phyloP scores from a whole-genome alignment of 2,888 invertebrate species.

The Caenorhabditis uteleia region DNA sequence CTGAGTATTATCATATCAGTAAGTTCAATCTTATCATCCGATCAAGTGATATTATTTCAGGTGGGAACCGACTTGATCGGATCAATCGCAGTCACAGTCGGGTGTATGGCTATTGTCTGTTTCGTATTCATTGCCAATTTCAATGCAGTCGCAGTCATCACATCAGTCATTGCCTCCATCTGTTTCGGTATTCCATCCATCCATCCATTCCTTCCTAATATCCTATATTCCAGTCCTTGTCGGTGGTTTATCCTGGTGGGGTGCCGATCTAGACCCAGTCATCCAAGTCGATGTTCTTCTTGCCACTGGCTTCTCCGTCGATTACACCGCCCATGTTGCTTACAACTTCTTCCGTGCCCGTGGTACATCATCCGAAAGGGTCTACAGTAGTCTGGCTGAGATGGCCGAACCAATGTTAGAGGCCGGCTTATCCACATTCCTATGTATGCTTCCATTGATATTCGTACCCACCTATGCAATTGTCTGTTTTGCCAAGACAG shows the following conservation, averaged over 20 bases:
- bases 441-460: slow-evolving; percentile 68
- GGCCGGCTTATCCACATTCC: slow-evolving; percentile 58
- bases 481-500: slow-evolving; percentile 66
- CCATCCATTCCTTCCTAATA: neutral
- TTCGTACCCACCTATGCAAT: slow-evolving; percentile 68
- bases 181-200: slow-evolving; percentile 57
- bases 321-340: slow-evolving; percentile 66
- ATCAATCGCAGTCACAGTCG: slow-evolving; percentile 62
- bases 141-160: slow-evolving; percentile 61
- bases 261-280: slow-evolving; percentile 67
- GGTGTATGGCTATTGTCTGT: slow-evolving; percentile 66
- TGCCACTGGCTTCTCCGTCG: slow-evolving; percentile 66
- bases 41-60: slow-evolving; percentile 11
- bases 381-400: slow-evolving; percentile 58
- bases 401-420: slow-evolving; percentile 65
- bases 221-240: slow-evolving; percentile 56
- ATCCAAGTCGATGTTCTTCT: slow-evolving; percentile 65
- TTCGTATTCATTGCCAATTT: slow-evolving; percentile 62
- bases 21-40: too few species aligned
- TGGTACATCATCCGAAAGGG: slow-evolving; percentile 52
- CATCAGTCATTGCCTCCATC: slow-evolving; percentile 61
- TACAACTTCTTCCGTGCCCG: slow-evolving; percentile 62
- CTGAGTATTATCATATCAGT: slow-evolving; percentile 60
- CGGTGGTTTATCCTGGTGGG: slow-evolving; percentile 65
- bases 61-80: slow-evolving; percentile 53